Evolutionary conservation across 2,888 invertebrate species (phyloP).

Genomic region (Reticulitermes lucifugus): DNA sequence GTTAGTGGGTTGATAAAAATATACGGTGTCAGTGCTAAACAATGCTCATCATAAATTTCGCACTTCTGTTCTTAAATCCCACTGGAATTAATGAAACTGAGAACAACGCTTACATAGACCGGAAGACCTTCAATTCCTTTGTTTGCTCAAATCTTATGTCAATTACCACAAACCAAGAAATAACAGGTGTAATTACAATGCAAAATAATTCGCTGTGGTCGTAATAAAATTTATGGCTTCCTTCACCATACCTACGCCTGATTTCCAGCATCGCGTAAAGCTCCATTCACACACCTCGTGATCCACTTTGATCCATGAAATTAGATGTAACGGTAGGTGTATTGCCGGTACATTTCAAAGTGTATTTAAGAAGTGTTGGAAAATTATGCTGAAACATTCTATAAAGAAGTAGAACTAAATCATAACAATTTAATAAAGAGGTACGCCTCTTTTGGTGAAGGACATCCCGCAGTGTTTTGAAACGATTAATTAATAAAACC

Average conservation of each 20-base stretch:
- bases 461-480: too few relatives aligned
- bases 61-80: neutral
- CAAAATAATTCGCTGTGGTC: neutral
- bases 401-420: too few relatives aligned
- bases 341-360: too few relatives aligned
- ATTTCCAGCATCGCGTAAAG: neutral
- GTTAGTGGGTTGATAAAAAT: neutral
- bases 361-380: too few relatives aligned
- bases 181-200: slow-evolving; percentile 9
- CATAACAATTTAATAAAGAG: too few relatives aligned
- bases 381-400: too few relatives aligned
- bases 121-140: slow-evolving; percentile 5
- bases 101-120: neutral
- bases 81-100: slow-evolving; percentile 16
- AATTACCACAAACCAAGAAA: neutral
- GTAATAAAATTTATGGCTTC: neutral
- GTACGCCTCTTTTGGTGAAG: too few relatives aligned
- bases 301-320: too few relatives aligned
- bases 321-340: too few relatives aligned
- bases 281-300: too few relatives aligned
- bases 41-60: neutral
- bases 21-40: neutral
- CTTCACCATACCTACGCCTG: neutral
- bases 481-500: too few relatives aligned
- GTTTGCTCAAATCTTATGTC: neutral